Evolutionary conservation across 2,113 vertebrate species (phyloP).

Genomic region (Arothron firmamentum): DNA sequence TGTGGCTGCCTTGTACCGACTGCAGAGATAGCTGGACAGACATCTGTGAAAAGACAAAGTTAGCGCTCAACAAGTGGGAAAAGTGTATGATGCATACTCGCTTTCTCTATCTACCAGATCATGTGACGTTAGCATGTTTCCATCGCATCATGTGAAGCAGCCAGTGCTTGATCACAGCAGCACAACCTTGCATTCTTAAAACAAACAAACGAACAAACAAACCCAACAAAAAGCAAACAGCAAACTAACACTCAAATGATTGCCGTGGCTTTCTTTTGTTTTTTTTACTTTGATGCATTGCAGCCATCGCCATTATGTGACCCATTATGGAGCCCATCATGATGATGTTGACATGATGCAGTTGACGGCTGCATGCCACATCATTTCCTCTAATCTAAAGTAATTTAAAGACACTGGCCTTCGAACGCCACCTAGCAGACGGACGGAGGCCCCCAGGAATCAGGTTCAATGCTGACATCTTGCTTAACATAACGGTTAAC

Average conservation of each 20-base stretch:
- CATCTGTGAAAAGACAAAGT: constrained; percentile 63
- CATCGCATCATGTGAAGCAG: too few species aligned
- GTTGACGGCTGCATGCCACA: constrained; percentile 17
- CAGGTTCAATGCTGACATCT: constrained; percentile 14
- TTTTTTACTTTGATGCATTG: constrained; percentile 20
- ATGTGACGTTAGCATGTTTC: too few species aligned
- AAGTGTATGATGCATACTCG: too few species aligned
- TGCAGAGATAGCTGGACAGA: constrained; percentile 66
- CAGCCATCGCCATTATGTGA: constrained; percentile 24
- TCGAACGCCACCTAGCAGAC: constrained; percentile 57
- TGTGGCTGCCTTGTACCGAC: constrained; percentile 68
- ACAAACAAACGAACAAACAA: too few species aligned
- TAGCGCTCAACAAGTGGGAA: too few species aligned
- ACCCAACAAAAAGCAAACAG: too few species aligned
- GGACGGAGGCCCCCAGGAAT: constrained; percentile 26
- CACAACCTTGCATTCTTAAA: too few species aligned
- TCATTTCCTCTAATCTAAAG: constrained; percentile 68
- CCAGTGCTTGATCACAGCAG: too few species aligned
- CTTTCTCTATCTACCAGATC: too few species aligned
- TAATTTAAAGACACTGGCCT: constrained; percentile 55
- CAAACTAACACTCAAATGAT: too few species aligned
- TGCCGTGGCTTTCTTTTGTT: not conserved
- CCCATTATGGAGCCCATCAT: constrained; percentile 36
- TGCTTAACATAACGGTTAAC: constrained; percentile 10
- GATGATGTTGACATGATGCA: too few species aligned